Conservation (phyloP, 2,888 invertebrate genomes). For the Habrosyne pyritoides region DNA sequence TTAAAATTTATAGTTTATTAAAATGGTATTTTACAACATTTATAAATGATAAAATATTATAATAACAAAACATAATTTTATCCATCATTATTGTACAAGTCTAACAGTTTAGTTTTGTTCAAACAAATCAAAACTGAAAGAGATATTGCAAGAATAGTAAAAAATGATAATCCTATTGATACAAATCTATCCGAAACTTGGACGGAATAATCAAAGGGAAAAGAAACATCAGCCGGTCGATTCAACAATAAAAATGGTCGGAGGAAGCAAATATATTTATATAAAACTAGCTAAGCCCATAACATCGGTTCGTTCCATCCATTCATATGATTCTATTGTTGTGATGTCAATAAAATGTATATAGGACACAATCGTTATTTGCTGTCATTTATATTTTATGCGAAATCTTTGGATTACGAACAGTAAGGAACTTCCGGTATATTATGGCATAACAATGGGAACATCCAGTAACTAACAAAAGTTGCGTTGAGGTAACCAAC, state of each 20-base stretch:
- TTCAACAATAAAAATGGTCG: conserved; percentile 40
- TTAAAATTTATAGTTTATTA: not conserved
- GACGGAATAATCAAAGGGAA: conserved; percentile 13
- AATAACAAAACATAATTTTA: too few relatives aligned
- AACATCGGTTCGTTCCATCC: conserved; percentile 43
- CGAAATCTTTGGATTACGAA: conserved; percentile 51
- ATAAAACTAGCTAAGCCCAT: conserved; percentile 39
- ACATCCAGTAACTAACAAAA: conserved; percentile 33
- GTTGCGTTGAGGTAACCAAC: conserved; percentile 56
- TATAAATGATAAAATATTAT: too few relatives aligned
- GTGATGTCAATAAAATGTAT: conserved; percentile 52
- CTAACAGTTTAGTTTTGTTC: not conserved
- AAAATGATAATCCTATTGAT: conserved; percentile 48
- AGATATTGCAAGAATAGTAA: conserved; percentile 21
- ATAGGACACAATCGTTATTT: conserved; percentile 65
- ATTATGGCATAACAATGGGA: conserved; percentile 52
- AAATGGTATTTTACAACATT: too few relatives aligned
- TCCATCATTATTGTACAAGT: too few relatives aligned
- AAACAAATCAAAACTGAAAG: conserved; percentile 15
- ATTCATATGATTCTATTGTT: conserved; percentile 55
- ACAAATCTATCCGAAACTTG: conserved; percentile 39
- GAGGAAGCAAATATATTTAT: conserved; percentile 49
- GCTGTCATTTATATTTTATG: conserved; percentile 71
- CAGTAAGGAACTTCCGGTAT: conserved; percentile 67
- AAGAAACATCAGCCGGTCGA: conserved; percentile 44